Evolutionary conservation across 2,797 vertebrate genomes (phyloP).

Genomic region (Heteromormyrus szaboi): DNA sequence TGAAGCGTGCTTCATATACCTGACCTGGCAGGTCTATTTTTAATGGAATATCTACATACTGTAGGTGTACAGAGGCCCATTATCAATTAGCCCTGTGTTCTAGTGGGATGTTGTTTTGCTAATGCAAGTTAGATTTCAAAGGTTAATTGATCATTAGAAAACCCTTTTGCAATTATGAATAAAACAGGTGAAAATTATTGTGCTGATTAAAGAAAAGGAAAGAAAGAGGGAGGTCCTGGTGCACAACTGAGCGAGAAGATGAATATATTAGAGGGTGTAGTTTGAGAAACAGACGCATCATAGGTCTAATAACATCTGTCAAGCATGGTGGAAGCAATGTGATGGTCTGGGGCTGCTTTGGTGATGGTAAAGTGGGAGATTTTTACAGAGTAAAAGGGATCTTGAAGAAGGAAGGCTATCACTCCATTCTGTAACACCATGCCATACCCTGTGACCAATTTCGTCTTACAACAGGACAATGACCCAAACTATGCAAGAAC

Average conservation of each 20-base stretch:
- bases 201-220: background rate
- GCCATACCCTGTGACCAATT: background rate
- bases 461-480: background rate
- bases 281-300: too few relatives aligned
- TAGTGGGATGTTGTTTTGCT: background rate
- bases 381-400: background rate
- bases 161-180: background rate
- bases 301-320: background rate
- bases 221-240: background rate
- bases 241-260: too few relatives aligned
- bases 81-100: background rate
- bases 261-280: too few relatives aligned
- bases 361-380: background rate
- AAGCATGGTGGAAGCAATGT: background rate
- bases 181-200: background rate
- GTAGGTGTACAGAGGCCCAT: background rate
- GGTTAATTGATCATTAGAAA: background rate
- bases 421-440: background rate
- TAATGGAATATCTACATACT: background rate
- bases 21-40: background rate
- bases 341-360: background rate
- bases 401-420: background rate
- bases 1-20: background rate
- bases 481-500: background rate
- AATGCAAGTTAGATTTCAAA: background rate